phyloP scores from a whole-genome alignment of 2,888 invertebrate species.

The Pachydiplax longipennis region DNA sequence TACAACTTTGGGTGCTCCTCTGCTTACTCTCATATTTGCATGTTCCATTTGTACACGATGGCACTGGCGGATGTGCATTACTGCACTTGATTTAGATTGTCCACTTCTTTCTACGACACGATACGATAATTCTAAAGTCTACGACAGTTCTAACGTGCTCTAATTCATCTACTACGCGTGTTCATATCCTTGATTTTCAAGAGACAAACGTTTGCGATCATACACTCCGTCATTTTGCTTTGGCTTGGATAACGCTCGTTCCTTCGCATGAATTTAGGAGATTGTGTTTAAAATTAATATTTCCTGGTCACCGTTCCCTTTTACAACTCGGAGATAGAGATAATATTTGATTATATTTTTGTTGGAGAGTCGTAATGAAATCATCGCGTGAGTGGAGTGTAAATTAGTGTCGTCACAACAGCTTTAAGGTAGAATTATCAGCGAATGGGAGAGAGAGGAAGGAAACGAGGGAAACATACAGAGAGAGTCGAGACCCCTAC shows the following conservation, averaged over 20 bases:
- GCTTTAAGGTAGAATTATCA: background rate
- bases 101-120: background rate
- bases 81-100: too few species aligned
- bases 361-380: background rate
- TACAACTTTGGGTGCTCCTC: too few species aligned
- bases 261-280: background rate
- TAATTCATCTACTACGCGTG: background rate
- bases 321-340: background rate
- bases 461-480: background rate
- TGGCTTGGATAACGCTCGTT: background rate
- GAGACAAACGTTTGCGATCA: background rate
- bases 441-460: background rate
- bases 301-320: background rate
- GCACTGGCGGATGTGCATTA: too few species aligned
- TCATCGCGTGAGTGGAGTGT: background rate
- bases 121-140: too few species aligned
- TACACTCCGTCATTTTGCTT: background rate
- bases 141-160: too few species aligned
- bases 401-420: background rate
- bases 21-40: too few species aligned
- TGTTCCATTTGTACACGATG: too few species aligned
- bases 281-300: background rate
- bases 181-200: background rate
- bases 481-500: background rate
- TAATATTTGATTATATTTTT: background rate